Evolutionary conservation across 2,797 vertebrate species (phyloP).

Genomic region (Ptychadena robeensis): DNA sequence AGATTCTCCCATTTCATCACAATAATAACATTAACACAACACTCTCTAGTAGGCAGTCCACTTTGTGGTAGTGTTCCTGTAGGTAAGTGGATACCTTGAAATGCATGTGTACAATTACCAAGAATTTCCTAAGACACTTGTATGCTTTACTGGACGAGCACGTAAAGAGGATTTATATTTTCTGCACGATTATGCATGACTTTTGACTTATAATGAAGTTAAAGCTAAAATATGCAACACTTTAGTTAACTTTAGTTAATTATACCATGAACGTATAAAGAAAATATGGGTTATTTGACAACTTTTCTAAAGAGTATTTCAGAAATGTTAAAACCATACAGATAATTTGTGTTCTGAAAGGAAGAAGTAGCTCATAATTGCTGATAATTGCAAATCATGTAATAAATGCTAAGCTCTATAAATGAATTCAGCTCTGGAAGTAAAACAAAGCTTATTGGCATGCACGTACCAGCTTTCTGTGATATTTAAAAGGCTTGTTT

Average conservation of each 20-base stretch:
- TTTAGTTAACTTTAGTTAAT: slow-evolving; percentile 61
- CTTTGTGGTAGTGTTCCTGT: background rate
- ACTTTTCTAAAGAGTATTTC: slow-evolving; percentile 55
- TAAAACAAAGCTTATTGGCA: slow-evolving; percentile 91
- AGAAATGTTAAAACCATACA: slow-evolving; percentile 75
- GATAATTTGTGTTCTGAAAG: slow-evolving; percentile 84
- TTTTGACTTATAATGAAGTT: slow-evolving; percentile 53
- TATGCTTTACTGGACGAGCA: slow-evolving; percentile 21
- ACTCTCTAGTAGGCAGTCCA: background rate
- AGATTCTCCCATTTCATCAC: background rate
- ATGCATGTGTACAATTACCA: background rate
- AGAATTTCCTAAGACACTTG: background rate
- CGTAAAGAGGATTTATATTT: slow-evolving; percentile 35
- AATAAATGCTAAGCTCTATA: slow-evolving; percentile 88
- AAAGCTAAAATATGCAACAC: slow-evolving; percentile 56
- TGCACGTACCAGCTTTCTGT: slow-evolving; percentile 86
- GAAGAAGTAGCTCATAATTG: slow-evolving; percentile 87
- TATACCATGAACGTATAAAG: slow-evolving; percentile 56
- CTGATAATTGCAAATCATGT: slow-evolving; percentile 92
- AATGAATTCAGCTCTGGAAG: slow-evolving; percentile 86
- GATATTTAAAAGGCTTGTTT: slow-evolving; percentile 83
- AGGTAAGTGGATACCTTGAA: background rate
- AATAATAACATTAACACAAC: background rate
- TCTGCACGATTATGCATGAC: slow-evolving; percentile 53
- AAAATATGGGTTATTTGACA: slow-evolving; percentile 62